Conservation (phyloP, 2,797 vertebrate genomes). For the Nasua narica region DNA sequence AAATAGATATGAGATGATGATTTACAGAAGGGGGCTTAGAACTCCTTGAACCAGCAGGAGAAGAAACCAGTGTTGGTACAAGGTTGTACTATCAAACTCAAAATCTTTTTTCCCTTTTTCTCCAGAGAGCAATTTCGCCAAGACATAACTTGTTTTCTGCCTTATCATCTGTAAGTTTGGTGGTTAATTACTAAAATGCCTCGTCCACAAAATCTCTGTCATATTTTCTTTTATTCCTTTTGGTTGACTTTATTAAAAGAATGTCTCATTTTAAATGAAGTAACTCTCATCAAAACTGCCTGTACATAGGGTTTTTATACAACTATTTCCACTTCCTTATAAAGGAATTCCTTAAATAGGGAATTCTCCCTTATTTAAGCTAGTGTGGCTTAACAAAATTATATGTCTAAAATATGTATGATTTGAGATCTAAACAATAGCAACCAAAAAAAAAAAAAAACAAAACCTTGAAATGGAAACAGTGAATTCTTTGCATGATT, state of each 20-base stretch:
- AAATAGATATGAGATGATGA: conserved; percentile 85
- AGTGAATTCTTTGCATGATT: conserved; percentile 63
- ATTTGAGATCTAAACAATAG: conserved; percentile 49
- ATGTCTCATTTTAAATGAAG: conserved; percentile 72
- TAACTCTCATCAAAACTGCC: conserved; percentile 79
- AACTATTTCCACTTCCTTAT: conserved; percentile 76
- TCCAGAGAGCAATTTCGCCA: conserved; percentile 81
- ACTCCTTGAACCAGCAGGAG: conserved; percentile 82
- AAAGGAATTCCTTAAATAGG: neutral
- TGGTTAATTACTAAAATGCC: conserved; percentile 82
- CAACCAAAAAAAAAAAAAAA: neutral
- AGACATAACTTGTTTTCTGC: conserved; percentile 78
- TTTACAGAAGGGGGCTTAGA: conserved; percentile 85
- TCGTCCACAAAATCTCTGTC: conserved; percentile 77
- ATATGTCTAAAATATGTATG: conserved; percentile 45
- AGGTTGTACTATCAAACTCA: conserved; percentile 81
- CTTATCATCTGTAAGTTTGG: conserved; percentile 81
- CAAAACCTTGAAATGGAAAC: neutral
- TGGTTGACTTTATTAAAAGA: conserved; percentile 71
- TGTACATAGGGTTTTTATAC: conserved; percentile 67
- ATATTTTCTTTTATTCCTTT: conserved; percentile 50
- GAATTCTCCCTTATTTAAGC: conserved; percentile 73
- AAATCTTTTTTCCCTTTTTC: conserved; percentile 77
- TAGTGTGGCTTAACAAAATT: conserved; percentile 63
- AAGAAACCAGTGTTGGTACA: conserved; percentile 73